Conservation (phyloP, 2,888 invertebrate species). For the Amorpha juglandis region DNA sequence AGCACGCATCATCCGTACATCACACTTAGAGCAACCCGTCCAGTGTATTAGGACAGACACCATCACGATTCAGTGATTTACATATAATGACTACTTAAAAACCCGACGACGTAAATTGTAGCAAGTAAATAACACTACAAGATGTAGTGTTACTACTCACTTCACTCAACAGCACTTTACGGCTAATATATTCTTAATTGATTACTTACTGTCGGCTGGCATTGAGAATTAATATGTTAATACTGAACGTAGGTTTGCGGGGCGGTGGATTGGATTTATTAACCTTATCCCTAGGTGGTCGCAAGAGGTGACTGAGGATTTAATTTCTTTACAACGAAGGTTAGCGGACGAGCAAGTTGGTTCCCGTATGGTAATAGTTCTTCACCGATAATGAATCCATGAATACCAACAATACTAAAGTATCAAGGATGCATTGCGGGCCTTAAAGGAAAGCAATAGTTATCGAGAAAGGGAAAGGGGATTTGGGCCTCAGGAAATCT, state of each 20-base stretch:
- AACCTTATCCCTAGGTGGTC: no score
- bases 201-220: constrained; percentile 17
- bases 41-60: constrained; percentile 54
- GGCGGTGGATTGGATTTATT: background rate
- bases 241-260: background rate
- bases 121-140: constrained; percentile 43
- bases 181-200: constrained; percentile 24
- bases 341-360: no score
- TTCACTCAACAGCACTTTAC: constrained; percentile 25
- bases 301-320: no score
- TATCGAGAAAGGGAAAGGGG: no score
- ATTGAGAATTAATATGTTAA: constrained; percentile 7
- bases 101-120: constrained; percentile 65
- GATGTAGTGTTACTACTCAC: constrained; percentile 73
- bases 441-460: no score
- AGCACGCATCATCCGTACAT: constrained; percentile 36
- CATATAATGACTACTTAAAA: constrained; percentile 78
- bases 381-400: no score
- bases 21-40: constrained; percentile 54
- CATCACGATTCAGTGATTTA: constrained; percentile 62
- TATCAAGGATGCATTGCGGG: no score
- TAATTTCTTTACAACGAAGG: no score
- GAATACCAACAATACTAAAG: no score
- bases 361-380: no score
- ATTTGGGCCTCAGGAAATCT: no score